Evolutionary conservation across 2,797 vertebrate genomes (phyloP).

Genomic region (Microchirus variegatus): DNA sequence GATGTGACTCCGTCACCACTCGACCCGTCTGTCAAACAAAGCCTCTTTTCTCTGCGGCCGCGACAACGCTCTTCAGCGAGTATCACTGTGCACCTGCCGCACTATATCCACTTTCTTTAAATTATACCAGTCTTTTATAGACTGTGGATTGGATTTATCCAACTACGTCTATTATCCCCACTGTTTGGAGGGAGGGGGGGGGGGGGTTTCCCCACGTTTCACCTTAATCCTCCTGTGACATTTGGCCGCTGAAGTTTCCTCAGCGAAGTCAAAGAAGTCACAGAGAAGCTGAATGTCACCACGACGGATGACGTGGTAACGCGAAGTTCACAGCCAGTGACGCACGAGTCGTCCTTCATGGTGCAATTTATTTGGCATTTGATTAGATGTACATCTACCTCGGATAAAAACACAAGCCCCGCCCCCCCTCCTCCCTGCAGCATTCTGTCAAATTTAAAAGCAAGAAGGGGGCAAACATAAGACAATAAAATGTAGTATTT

Average conservation of each 20-base stretch:
- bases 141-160: conserved; percentile 38
- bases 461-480: conserved; percentile 63
- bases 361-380: conserved; percentile 98
- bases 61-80: conserved; percentile 42
- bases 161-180: conserved; percentile 14
- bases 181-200: conserved; percentile 12
- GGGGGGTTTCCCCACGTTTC: conserved; percentile 56
- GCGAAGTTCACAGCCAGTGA: conserved; percentile 45
- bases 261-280: conserved; percentile 11
- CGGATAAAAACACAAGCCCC: conserved; percentile 75
- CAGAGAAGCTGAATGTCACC: conserved; percentile 49
- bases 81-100: conserved; percentile 56
- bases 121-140: conserved; percentile 47
- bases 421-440: conserved; percentile 74
- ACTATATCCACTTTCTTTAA: conserved; percentile 61
- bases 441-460: conserved; percentile 61
- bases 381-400: conserved; percentile 90
- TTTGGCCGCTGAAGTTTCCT: conserved; percentile 62
- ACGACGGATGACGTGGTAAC: conserved; percentile 24
- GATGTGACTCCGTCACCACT: conserved; percentile 51
- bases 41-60: conserved; percentile 51
- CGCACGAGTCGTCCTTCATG: conserved; percentile 73
- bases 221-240: conserved; percentile 62
- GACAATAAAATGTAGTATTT: conserved; percentile 81
- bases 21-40: conserved; percentile 58